These are phyloP conservation scores for Zelleria hepariella DNA, from an alignment of 2,888 invertebrate genomes.

Conservation along the genomic window DNA sequence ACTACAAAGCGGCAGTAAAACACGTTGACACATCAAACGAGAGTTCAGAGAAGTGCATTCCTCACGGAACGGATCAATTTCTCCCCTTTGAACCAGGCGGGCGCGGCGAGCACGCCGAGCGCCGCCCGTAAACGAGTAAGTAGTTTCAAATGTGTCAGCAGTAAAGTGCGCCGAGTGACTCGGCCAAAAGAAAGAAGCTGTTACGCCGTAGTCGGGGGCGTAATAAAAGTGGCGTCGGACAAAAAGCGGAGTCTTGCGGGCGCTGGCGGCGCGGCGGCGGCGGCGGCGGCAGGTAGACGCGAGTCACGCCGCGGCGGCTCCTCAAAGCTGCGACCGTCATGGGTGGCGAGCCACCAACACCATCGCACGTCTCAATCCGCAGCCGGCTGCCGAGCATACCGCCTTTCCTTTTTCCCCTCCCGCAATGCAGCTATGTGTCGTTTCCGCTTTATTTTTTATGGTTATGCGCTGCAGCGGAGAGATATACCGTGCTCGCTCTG, in stretches of 20 bases:
- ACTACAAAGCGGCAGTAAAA: slow-evolving; percentile 9
- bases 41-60: slow-evolving; percentile 31
- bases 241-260: slow-evolving; percentile 46
- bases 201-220: slow-evolving; percentile 41
- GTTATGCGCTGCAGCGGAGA: slow-evolving; percentile 64
- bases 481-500: slow-evolving; percentile 54
- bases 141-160: slow-evolving; percentile 61
- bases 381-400: slow-evolving; percentile 61
- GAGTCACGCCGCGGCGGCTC: slow-evolving; percentile 38
- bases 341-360: slow-evolving; percentile 71
- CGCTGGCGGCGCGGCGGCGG: slow-evolving; percentile 23
- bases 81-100: slow-evolving; percentile 39
- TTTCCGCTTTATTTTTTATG: slow-evolving; percentile 71
- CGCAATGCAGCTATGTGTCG: slow-evolving; percentile 70
- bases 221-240: slow-evolving; percentile 67
- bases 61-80: slow-evolving; percentile 51
- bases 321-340: slow-evolving; percentile 66
- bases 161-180: slow-evolving; percentile 49
- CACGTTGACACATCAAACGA: slow-evolving; percentile 52
- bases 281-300: slow-evolving; percentile 30
- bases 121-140: slow-evolving; percentile 55
- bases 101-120: slow-evolving; percentile 37
- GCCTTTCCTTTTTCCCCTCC: slow-evolving; percentile 70
- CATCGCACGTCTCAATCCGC: slow-evolving; percentile 72
- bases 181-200: slow-evolving; percentile 36